phyloP scores from a whole-genome alignment of 1,140 invertebrate species.

The Brevipalpus yothersi region DNA sequence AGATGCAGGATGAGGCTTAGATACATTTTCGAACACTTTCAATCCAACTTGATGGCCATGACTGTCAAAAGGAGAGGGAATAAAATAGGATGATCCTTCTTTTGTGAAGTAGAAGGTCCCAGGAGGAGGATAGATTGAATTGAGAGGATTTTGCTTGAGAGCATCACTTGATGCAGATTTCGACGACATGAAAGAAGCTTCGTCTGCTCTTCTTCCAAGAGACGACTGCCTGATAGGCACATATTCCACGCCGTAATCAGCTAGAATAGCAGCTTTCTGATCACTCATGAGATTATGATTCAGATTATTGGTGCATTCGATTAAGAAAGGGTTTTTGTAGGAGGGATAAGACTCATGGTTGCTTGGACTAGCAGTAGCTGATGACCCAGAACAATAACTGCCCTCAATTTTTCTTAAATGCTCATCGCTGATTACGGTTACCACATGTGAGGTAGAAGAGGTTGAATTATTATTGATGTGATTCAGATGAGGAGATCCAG shows the following conservation, averaged over 20 bases:
- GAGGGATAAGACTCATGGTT: neutral
- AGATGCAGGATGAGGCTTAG: conserved; percentile 20
- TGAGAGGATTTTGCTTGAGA: conserved; percentile 1
- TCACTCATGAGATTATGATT: neutral
- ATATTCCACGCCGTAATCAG: conserved; percentile 1
- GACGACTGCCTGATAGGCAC: neutral
- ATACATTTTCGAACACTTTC: conserved; percentile 1
- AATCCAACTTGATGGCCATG: neutral
- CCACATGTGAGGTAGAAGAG: neutral
- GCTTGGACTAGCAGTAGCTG: neutral
- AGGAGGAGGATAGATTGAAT: conserved; percentile 5
- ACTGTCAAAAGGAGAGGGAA: conserved; percentile 1
- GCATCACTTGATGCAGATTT: neutral
- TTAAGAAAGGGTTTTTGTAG: neutral
- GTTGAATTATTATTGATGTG: neutral
- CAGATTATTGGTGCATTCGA: neutral
- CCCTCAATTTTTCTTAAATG: neutral
- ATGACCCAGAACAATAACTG: neutral
- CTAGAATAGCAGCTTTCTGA: neutral
- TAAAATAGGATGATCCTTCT: conserved; percentile 4
- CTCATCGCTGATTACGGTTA: neutral
- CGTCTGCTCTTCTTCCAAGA: neutral
- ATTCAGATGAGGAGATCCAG: neutral
- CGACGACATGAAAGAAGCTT: neutral
- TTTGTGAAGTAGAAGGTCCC: conserved; percentile 3